Conservation (phyloP, 37 sponge, comb jelly and placozoan species). For the Bolinopsis microptera region DNA sequence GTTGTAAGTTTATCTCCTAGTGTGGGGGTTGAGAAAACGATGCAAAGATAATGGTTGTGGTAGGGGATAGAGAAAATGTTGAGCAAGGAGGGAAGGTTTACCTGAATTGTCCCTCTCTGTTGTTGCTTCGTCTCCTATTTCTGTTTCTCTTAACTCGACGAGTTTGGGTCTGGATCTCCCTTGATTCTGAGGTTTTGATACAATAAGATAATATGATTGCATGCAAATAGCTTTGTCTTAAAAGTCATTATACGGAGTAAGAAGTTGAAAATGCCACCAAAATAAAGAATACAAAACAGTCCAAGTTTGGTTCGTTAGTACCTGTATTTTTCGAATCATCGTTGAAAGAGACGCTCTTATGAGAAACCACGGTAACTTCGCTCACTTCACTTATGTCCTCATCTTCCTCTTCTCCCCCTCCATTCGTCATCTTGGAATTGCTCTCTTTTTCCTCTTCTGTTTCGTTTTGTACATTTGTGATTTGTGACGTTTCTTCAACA, state of each 20-base stretch:
- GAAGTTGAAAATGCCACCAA: background rate
- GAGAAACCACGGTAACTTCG: background rate
- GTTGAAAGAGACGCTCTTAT: background rate
- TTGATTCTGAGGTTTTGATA: background rate
- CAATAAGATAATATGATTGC: too few species aligned
- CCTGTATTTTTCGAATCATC: background rate
- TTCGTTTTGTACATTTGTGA: background rate
- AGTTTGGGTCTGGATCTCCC: constrained; percentile 3
- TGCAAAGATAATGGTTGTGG: background rate
- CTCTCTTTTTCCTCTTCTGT: background rate
- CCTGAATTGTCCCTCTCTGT: constrained; percentile 2
- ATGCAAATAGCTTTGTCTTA: too few species aligned
- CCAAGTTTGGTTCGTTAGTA: background rate
- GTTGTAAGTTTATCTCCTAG: too few species aligned
- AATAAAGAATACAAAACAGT: background rate
- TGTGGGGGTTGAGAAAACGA: too few species aligned
- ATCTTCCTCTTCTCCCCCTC: constrained; percentile 2
- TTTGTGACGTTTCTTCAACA: background rate
- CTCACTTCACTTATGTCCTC: background rate
- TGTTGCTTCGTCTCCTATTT: background rate
- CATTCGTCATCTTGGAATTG: background rate
- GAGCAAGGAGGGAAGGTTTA: background rate
- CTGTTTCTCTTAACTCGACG: background rate
- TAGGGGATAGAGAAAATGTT: too few species aligned
- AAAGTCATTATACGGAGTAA: too few species aligned